Percentiles rank a stretch among this genome's conserved stretches.
phyloP scores from a whole-genome alignment of 2,888 invertebrate species.

The Anoplius nigerrimus region DNA sequence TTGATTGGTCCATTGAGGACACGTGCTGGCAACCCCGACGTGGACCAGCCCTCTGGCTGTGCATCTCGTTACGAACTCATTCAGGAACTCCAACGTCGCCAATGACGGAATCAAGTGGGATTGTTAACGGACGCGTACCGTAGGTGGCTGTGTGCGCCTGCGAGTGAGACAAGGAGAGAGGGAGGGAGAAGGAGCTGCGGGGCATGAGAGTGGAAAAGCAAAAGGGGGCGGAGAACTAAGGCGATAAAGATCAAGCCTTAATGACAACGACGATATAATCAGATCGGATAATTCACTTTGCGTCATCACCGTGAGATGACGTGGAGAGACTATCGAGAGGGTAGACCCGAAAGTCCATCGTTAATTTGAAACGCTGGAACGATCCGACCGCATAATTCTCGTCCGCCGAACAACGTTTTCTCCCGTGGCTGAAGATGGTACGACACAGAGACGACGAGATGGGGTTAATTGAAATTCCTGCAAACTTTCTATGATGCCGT shows the following conservation, averaged over 20 bases:
- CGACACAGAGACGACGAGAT: too few species aligned
- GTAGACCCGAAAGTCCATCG: neutral
- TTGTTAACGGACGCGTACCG: constrained; percentile 65
- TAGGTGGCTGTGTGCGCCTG: constrained; percentile 54
- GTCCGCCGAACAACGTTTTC: too few species aligned
- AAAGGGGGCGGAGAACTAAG: constrained; percentile 10
- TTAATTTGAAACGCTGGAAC: too few species aligned
- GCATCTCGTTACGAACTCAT: constrained; percentile 75
- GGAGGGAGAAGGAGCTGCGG: too few species aligned
- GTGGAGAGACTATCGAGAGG: neutral
- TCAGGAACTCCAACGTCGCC: constrained; percentile 69
- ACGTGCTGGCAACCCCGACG: constrained; percentile 68
- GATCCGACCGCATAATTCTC: too few species aligned
- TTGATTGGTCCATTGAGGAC: constrained; percentile 75
- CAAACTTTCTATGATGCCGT: too few species aligned
- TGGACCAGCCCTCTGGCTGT: constrained; percentile 68
- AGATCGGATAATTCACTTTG: constrained; percentile 55
- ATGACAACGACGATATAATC: constrained; percentile 59
- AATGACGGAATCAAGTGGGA: constrained; percentile 72
- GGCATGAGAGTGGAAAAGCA: neutral
- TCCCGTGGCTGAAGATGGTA: too few species aligned
- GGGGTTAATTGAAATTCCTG: too few species aligned
- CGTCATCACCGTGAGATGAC: constrained; percentile 46
- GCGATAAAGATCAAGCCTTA: constrained; percentile 54
- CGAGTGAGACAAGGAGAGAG: constrained; percentile 18